These are phyloP conservation scores for Agapostemon virescens DNA, from an alignment of 2,888 invertebrate species.

Conservation along the genomic window DNA sequence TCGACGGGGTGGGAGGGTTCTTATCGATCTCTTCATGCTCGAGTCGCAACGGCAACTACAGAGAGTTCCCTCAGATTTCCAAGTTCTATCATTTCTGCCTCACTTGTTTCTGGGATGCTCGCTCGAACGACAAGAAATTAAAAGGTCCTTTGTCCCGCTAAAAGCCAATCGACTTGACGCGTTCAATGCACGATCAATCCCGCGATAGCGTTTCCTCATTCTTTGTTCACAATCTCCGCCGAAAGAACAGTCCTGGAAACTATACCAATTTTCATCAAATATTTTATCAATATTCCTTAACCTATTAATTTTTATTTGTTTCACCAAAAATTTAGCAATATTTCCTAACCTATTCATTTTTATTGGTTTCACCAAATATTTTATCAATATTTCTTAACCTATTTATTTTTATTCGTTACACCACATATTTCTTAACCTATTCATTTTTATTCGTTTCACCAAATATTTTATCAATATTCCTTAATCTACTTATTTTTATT, in stretches of 20 bases:
- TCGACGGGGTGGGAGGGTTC: conserved; percentile 40
- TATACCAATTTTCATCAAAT: background rate
- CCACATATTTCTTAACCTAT: no score
- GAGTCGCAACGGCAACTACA: conserved; percentile 42
- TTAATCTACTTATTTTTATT: background rate
- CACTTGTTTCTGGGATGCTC: conserved; percentile 33
- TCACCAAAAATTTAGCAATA: no score
- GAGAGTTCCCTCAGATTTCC: conserved; percentile 37
- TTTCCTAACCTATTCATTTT: no score
- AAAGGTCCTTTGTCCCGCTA: conserved; percentile 5
- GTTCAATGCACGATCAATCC: background rate
- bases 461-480: background rate
- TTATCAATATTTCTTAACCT: no score
- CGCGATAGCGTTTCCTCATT: background rate
- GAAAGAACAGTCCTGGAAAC: background rate
- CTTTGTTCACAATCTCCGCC: background rate
- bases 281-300: no score
- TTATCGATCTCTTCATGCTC: conserved; percentile 57
- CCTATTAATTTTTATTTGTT: no score
- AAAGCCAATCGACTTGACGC: conserved; percentile 1
- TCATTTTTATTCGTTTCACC: no score
- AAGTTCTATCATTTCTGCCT: conserved; percentile 39
- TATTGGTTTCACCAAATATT: no score
- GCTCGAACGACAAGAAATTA: conserved; percentile 14
- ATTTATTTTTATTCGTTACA: no score